Percentiles rank a stretch among this genome's conserved stretches.
Evolutionary conservation across 2,888 invertebrate genomes (phyloP).

Genomic region (Drosophila prostipennis): DNA sequence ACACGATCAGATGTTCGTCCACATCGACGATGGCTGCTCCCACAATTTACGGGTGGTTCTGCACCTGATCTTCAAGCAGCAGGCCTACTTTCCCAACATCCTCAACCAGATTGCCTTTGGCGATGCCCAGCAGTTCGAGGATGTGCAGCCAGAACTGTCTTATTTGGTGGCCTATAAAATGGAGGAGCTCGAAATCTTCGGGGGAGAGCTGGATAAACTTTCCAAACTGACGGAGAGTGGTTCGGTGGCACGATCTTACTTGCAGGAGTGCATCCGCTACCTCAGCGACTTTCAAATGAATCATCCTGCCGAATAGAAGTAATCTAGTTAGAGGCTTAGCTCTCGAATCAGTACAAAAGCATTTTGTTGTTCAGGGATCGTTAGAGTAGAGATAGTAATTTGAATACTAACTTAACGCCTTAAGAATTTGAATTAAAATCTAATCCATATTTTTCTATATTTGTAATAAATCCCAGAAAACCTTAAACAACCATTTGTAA

Average conservation of each 20-base stretch:
- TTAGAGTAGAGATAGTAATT: too few relatives aligned
- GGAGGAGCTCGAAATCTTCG: slow-evolving; percentile 70
- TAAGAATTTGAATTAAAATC: background rate
- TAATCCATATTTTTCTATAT: background rate
- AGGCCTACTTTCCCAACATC: slow-evolving; percentile 80
- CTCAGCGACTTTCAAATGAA: slow-evolving; percentile 45
- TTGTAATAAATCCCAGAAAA: slow-evolving; percentile 7
- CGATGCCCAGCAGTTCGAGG: slow-evolving; percentile 61
- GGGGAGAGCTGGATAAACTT: slow-evolving; percentile 61
- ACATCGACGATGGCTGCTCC: slow-evolving; percentile 87
- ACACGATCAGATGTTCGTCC: slow-evolving; percentile 87
- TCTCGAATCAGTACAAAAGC: slow-evolving; percentile 43
- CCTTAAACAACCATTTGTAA: background rate
- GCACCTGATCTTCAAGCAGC: slow-evolving; percentile 81
- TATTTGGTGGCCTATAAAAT: slow-evolving; percentile 76
- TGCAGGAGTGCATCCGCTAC: slow-evolving; percentile 71
- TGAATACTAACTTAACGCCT: background rate
- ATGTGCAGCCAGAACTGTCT: slow-evolving; percentile 65
- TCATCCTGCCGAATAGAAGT: slow-evolving; percentile 20
- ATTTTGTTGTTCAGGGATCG: slow-evolving; percentile 8
- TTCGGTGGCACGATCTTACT: slow-evolving; percentile 62
- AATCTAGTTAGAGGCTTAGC: slow-evolving; percentile 10
- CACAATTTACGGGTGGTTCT: slow-evolving; percentile 86
- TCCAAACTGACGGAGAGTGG: slow-evolving; percentile 74
- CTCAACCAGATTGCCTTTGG: slow-evolving; percentile 84